Evolutionary conservation across 2,797 vertebrate species (phyloP), one percentile per base, ranked within the genome.

Genomic region (Tolypeutes matacus): DNA sequence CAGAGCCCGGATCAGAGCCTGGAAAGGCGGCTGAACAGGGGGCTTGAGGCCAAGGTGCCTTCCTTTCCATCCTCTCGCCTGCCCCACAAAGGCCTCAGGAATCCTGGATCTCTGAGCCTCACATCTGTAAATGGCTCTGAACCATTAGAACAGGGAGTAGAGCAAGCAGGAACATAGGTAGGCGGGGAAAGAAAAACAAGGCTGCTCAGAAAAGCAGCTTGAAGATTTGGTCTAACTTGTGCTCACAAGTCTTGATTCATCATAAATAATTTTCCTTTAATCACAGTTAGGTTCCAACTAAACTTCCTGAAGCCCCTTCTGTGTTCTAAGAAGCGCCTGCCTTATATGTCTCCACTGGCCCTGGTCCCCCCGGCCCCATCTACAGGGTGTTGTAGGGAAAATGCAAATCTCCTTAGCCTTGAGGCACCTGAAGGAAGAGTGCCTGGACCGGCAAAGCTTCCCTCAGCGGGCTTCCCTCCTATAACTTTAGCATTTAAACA

Each of bases 251-350:
- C 56, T 83, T 62, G 60, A 76, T n/a, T 85, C 56, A 20, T 58
- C 69, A 42, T 42, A 89, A 95, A 76, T 69, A 67, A 34, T 64
- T 69, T 80, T 89, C 72, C 73, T 85, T 11, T 9, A 10, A 46
- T 29, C 34, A 5, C 73, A 31, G 49, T 46, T 46, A 89, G 49
- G 60, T 67, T 94, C 94, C 62, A 4, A 69, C 5, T 85, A 85
- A 75, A 58, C 73, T 92, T 89, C 39, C 64, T 89, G 86, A 89
- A 86, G 29, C 29, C 89, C 31, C 67, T 73, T 83, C 85, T 85
- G 53, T 77, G 49, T 65, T 85, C 31, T 65, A 91, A 92, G 77
- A 53, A 18, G 83, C 60, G 21, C 70, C 80, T 51, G 23, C 56
- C 73, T 94, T 42, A 20, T 70, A 18, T 51, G 53, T 91, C 64